Evolutionary conservation across 2,797 vertebrate genomes (phyloP).

Genomic region (Labeo calbasu): DNA sequence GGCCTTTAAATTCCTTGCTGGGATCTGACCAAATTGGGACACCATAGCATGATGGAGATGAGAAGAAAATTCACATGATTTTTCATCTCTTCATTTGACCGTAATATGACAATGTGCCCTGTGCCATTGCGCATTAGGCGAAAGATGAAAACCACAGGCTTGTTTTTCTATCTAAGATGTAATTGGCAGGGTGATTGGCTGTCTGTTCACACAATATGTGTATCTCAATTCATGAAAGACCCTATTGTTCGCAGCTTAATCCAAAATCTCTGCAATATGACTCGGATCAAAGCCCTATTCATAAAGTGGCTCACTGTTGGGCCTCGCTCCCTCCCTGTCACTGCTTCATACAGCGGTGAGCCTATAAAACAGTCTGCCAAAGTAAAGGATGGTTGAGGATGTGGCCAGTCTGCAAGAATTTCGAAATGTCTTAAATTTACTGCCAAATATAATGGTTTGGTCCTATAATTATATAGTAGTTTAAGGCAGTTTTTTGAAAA

Average conservation of each 20-base stretch:
- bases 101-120: conserved; percentile 32
- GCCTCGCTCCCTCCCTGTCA: conserved; percentile 32
- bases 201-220: conserved; percentile 77
- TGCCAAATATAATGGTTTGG: conserved; percentile 41
- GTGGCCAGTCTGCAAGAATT: conserved; percentile 38
- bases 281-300: conserved; percentile 72
- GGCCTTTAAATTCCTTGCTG: conserved; percentile 6
- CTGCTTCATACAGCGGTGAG: conserved; percentile 40
- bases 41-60: conserved; percentile 1
- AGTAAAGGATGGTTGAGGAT: conserved; percentile 53
- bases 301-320: conserved; percentile 42
- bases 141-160: conserved; percentile 21
- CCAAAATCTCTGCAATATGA: conserved; percentile 77
- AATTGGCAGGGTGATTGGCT: conserved; percentile 49
- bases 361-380: conserved; percentile 53
- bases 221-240: conserved; percentile 75
- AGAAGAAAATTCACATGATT: conserved; percentile 23
- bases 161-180: conserved; percentile 44
- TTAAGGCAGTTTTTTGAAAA: neutral
- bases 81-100: conserved; percentile 22
- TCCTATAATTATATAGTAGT: conserved; percentile 35
- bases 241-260: conserved; percentile 76
- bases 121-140: conserved; percentile 24
- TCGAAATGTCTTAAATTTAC: conserved; percentile 14
- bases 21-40: neutral